phyloP scores from a whole-genome alignment of 2,888 invertebrate species.

The Lydus trimaculatus region DNA sequence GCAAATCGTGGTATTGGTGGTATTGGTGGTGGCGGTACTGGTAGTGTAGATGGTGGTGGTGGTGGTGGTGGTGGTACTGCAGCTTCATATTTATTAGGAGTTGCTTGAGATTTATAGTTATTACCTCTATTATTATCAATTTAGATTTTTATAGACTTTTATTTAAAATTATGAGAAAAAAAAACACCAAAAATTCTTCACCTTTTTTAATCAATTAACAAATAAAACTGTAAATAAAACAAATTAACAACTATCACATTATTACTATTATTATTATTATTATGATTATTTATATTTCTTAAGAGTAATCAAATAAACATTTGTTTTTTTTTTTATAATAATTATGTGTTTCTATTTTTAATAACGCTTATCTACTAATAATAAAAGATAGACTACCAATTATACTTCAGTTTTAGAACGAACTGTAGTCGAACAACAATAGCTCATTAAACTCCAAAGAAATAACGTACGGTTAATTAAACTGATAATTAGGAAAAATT shows the following conservation, averaged over 20 bases:
- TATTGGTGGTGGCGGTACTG: conserved; percentile 25
- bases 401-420: not conserved
- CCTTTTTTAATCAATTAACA: not conserved
- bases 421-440: not conserved
- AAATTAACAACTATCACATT: not conserved
- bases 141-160: not conserved
- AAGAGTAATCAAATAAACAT: not conserved
- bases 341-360: not conserved
- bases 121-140: not conserved
- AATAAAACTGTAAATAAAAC: not conserved
- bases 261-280: not conserved
- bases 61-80: conserved; percentile 19
- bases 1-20: conserved; percentile 44
- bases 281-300: conserved; percentile 2
- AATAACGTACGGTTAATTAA: not conserved
- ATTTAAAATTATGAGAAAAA: not conserved
- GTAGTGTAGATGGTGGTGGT: conserved; percentile 18
- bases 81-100: conserved; percentile 47
- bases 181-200: not conserved
- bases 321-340: conserved; percentile 9
- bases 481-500: not conserved
- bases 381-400: conserved; percentile 1
- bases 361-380: not conserved
- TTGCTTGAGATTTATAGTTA: conserved; percentile 39
- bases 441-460: not conserved